Base-by-base conservation (phyloP, 2,888 invertebrate species). In the Auanema freiburgensis region DNA sequence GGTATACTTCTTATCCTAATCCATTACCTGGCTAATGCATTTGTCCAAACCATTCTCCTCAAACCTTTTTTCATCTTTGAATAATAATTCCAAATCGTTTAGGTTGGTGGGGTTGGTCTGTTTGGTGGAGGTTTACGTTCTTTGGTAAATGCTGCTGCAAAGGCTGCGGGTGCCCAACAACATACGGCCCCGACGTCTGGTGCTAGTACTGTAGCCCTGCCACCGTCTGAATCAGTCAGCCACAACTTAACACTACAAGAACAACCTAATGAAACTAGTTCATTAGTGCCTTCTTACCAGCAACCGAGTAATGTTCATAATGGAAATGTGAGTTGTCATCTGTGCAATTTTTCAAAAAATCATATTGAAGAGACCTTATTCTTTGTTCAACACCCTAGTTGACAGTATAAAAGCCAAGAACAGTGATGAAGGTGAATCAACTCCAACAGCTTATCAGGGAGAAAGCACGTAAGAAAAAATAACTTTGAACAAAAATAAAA, bases 401-500 rank as follows among this genome's bases (percentile, higher is more conserved):
- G 83, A 83, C 58, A 78, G 79, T 67, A 84, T 84, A 59, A 83
- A 71, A 71, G 79, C 71, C 71, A 79, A 57, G 74, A 84, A 70
- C 77, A 84, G 67, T 78, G 76, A 67, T 61, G 78, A 72, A 55
- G 74, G 76, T 67, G 76, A 71, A 41, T 44, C 63, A 12, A 66
- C 73, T 33, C 68, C 70, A 11, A 61, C 65, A 8, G 71, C 69
- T 49, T 66, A 71, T 61, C 67, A 69, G 18, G 67, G 46, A 33
- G 55, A 60, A 14, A 53, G 53, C 44, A 40, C 55, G 60, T 18
- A 46, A 55, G 52, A 44, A 12, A n/a, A 51, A 18, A 25, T 1
- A 42, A 21, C 6, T 25, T 23, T 53, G 25, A 53, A 53, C 53
- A 11, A 53, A 11, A 18, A 6, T 8, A 18, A 6, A 53, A 11